Evolutionary conservation across 35 echinoderm and acorn worm genomes (phyloP).

Genomic region (Nesometra sesokonis): DNA sequence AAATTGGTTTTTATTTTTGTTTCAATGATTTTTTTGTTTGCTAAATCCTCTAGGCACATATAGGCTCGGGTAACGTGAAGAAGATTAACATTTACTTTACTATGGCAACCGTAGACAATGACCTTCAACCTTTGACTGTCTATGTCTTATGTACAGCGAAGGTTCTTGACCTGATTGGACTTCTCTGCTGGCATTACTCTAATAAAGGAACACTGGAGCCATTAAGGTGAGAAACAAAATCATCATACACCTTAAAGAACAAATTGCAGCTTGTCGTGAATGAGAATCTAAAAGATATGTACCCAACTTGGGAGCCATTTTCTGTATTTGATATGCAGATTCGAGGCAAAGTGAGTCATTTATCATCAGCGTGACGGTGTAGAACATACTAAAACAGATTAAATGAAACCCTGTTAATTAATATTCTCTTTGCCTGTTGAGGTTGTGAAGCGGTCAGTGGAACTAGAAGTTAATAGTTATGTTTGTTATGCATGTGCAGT

Average conservation of each 20-base stretch:
- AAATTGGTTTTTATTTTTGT: too few relatives aligned
- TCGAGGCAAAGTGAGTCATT: not conserved
- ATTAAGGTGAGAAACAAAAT: slow-evolving; percentile 42
- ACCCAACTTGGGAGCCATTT: not conserved
- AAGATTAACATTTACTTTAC: slow-evolving; percentile 82
- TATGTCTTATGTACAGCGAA: slow-evolving; percentile 63
- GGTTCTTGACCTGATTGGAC: slow-evolving; percentile 82
- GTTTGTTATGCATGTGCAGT: not conserved
- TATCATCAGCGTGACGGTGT: not conserved
- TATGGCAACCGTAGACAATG: slow-evolving; percentile 59
- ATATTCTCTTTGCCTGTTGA: not conserved
- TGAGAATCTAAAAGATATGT: not conserved
- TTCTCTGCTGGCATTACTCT: slow-evolving; percentile 93
- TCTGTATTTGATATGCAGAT: not conserved
- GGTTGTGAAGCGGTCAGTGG: not conserved
- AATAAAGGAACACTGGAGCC: slow-evolving; percentile 66
- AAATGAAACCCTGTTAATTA: not conserved
- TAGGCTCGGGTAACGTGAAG: slow-evolving; percentile 52
- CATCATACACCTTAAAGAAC: not conserved
- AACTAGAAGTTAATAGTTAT: not conserved
- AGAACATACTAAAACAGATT: not conserved
- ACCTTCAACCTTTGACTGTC: slow-evolving; percentile 51
- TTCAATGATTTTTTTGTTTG: not conserved
- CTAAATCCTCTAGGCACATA: slow-evolving; percentile 40
- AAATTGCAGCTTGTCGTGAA: not conserved